Evolutionary conservation across 2,113 vertebrate genomes (phyloP), one percentile per base, ranked within the genome.

Genomic region (Mionectes macconnelli): DNA sequence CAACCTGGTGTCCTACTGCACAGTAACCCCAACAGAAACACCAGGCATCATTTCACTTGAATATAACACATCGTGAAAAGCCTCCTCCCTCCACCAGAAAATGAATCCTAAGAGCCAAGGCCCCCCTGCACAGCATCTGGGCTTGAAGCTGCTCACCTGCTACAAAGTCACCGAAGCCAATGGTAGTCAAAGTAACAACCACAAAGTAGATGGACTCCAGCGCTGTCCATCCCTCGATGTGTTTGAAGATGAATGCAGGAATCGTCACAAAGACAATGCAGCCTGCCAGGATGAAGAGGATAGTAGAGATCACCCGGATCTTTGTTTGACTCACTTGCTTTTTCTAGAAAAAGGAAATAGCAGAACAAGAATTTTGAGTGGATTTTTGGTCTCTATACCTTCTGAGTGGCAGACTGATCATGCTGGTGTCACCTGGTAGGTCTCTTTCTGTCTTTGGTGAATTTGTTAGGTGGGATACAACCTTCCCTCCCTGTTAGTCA

Each of bases 201-300:
- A 99, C 99, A 96, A 99, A 99, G 97, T 99, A 99, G 94, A 99
- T 99, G 88, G 99, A 98, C 53, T 99, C 99, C 98, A 99, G 97
- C 18, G 98, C 98, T 39, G 98, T 99, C 99, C 99, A 99, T 24
- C 98, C 98, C 87, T 99, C 99, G 3, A 98, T 99, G 96, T 99
- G 97, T 84, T 99, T 99, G 97, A 99, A 99, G 96, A 99, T 98
- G 93, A 99, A 97, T 4, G 99, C 99, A 31, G 99, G 99, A 80
- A 99, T 98, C 37, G 99, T 99, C 96, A 99, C 99, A 63, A 99
- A 99, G 67, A 99, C 98, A 12, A 99, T 94, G 90, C 99, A 99
- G 93, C 99, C 99, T 3, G 98, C 99, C 97, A 99, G 96, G 97
- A 99, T 99, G 97, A 99, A 99, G 73, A 98, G 97, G 91, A 99